These are phyloP conservation scores for Euclidia mi DNA, from an alignment of 2,888 invertebrate species.

Conservation along the genomic window DNA sequence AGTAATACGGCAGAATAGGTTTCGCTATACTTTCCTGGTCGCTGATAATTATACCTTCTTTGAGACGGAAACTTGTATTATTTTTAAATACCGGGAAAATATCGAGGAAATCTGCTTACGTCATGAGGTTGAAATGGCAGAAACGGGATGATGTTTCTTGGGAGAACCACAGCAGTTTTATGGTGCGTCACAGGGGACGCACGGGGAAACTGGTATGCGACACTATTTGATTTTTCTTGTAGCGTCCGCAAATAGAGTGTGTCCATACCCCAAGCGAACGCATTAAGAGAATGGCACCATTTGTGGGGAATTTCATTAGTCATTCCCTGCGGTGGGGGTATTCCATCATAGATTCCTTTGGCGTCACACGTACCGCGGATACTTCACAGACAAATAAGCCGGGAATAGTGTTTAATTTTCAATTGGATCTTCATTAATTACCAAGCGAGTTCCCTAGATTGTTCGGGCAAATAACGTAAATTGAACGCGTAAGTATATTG, in stretches of 20 bases:
- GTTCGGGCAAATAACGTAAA: slow-evolving; percentile 57
- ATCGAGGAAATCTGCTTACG: slow-evolving; percentile 56
- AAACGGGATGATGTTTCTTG: slow-evolving; percentile 48
- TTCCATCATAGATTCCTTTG: slow-evolving; percentile 73
- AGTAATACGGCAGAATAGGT: slow-evolving; percentile 31
- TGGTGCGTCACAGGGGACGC: slow-evolving; percentile 27
- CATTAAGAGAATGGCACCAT: slow-evolving; percentile 73
- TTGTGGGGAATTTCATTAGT: slow-evolving; percentile 78
- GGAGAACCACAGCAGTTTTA: slow-evolving; percentile 42
- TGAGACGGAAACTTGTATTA: slow-evolving; percentile 26
- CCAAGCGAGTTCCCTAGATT: slow-evolving; percentile 54
- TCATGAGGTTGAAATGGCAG: slow-evolving; percentile 46
- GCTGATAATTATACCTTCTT: slow-evolving; percentile 39
- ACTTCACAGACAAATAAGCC: slow-evolving; percentile 68
- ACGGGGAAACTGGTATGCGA: slow-evolving; percentile 36
- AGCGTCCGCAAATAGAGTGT: slow-evolving; percentile 48
- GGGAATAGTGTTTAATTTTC: slow-evolving; percentile 67
- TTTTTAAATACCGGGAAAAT: slow-evolving; percentile 42
- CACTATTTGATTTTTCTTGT: slow-evolving; percentile 58
- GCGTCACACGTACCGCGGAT: slow-evolving; percentile 65
- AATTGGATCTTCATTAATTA: slow-evolving; percentile 68
- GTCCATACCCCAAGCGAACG: slow-evolving; percentile 62
- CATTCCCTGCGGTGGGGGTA: slow-evolving; percentile 68
- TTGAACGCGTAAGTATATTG: slow-evolving; percentile 51
- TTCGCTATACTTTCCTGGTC: slow-evolving; percentile 35